phyloP scores from a whole-genome alignment of 2,113 vertebrate genomes.

The Etheostoma spectabile region DNA sequence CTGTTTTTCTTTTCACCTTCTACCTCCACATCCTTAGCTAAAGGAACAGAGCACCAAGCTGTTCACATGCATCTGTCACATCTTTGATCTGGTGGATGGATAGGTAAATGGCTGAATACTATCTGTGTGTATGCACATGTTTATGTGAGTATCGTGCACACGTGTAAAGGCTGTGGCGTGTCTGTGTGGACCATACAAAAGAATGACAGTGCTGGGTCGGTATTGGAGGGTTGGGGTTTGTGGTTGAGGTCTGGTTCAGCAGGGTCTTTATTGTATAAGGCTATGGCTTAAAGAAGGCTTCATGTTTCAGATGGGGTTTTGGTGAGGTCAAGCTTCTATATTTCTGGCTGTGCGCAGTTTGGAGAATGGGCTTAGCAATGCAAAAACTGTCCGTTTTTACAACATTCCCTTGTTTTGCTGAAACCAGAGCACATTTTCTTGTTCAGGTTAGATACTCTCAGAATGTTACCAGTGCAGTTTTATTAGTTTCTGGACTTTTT shows the following conservation, averaged over 20 bases:
- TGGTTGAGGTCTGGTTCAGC: slow-evolving; percentile 65
- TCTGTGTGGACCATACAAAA: slow-evolving; percentile 36
- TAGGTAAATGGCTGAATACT: slow-evolving; percentile 58
- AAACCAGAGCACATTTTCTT: neutral
- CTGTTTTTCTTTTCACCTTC: slow-evolving; percentile 33
- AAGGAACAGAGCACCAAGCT: slow-evolving; percentile 24
- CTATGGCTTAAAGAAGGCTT: slow-evolving; percentile 55
- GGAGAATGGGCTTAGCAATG: neutral
- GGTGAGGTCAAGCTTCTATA: slow-evolving; percentile 58
- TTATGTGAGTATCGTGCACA: slow-evolving; percentile 17
- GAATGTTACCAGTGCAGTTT: slow-evolving; percentile 1
- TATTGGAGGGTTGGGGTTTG: slow-evolving; percentile 64
- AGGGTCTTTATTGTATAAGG: slow-evolving; percentile 59
- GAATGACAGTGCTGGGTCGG: slow-evolving; percentile 45
- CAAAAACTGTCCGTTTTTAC: slow-evolving; percentile 1
- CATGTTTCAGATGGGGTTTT: slow-evolving; percentile 62
- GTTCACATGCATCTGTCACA: slow-evolving; percentile 41
- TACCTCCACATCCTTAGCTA: slow-evolving; percentile 30
- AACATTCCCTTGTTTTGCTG: neutral
- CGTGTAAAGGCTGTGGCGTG: slow-evolving; percentile 11
- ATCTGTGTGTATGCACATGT: slow-evolving; percentile 19
- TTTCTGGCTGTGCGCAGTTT: slow-evolving; percentile 39
- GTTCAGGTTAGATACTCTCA: neutral
- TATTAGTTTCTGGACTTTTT: neutral
- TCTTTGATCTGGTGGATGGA: slow-evolving; percentile 65